Base-by-base conservation (phyloP, 2,113 vertebrate genomes). In the Phylloscopus whistleri region DNA sequence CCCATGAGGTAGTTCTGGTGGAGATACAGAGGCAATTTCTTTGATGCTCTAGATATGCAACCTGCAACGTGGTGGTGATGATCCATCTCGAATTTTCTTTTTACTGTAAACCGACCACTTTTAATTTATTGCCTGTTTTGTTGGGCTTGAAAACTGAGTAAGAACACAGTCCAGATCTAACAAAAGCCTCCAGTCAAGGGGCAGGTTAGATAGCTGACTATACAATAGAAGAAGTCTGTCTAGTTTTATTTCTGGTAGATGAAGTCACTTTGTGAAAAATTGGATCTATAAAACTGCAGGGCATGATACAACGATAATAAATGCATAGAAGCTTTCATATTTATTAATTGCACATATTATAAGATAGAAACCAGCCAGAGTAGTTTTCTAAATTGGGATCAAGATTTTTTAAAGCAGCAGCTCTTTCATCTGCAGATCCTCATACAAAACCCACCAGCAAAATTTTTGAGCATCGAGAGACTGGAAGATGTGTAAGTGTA, bases 241-340 rank as follows among this genome's bases (percentile, higher is more conserved):
- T 72, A 19, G 35, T 56, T 94, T 94, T 94, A 87, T 96, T 91
- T 94, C 89, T 94, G 56, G 87, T 49, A 80, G 60, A 90, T 94
- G 56, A 84, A 84, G 77, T 83, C 53, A 68, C 28, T 87, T 84
- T 78, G 84, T 91, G 77, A 91, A 51, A 91, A 94, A 92, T 48
- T 56, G 4, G 24, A 75, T 68, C 80, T 84, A 53, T 75, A 78
- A 94, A 97, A 94, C 84, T 97, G 80, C 76, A 95, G 89, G 73
- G 86, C 93, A 91, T 64, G 74, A 60, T 74, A 87, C 56, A 94
- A 87, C 0, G 22, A 68, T 92, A 91, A 95, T 87, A 94, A 92
- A 97, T 92, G 84, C 66, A 84, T 79, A 79, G 73, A 89, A 82
- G 59, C 62, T 87, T 94, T 95, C 80, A 67, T 94, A 95, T 95